Percentiles rank a stretch among this genome's conserved stretches.
Evolutionary conservation across 2,888 invertebrate species (phyloP).

Genomic region (Parascotia fuliginaria): DNA sequence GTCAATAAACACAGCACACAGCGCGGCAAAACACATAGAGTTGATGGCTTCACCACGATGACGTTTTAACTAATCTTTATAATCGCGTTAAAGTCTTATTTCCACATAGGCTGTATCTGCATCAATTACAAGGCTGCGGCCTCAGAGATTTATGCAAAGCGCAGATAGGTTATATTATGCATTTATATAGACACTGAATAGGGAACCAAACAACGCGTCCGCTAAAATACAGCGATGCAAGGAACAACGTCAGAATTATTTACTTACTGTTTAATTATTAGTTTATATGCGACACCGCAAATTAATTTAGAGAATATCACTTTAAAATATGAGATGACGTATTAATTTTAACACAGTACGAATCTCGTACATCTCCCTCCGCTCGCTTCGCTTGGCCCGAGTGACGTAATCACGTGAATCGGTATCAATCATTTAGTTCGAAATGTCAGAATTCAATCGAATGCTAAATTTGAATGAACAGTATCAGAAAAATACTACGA

Average conservation of each 20-base stretch:
- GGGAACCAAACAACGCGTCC: conserved; percentile 76
- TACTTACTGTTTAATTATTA: conserved; percentile 74
- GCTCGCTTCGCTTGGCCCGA: conserved; percentile 74
- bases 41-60: conserved; percentile 65
- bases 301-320: conserved; percentile 61
- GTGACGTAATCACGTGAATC: conserved; percentile 64
- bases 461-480: not conserved
- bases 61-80: conserved; percentile 72
- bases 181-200: conserved; percentile 80
- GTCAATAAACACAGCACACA: conserved; percentile 73
- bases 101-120: conserved; percentile 67
- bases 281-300: conserved; percentile 57
- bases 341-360: conserved; percentile 75
- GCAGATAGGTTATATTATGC: conserved; percentile 83
- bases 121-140: conserved; percentile 76
- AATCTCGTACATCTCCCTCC: conserved; percentile 75
- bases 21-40: conserved; percentile 71
- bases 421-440: conserved; percentile 29
- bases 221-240: conserved; percentile 52
- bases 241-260: conserved; percentile 40
- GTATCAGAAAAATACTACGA: no score
- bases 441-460: conserved; percentile 24
- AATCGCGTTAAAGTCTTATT: conserved; percentile 72
- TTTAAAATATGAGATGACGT: conserved; percentile 77
- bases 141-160: conserved; percentile 77